Evolutionary conservation across 2,888 invertebrate species (phyloP), one percentile per base, ranked within the genome.

Genomic region (Lasioglossum lativentre): DNA sequence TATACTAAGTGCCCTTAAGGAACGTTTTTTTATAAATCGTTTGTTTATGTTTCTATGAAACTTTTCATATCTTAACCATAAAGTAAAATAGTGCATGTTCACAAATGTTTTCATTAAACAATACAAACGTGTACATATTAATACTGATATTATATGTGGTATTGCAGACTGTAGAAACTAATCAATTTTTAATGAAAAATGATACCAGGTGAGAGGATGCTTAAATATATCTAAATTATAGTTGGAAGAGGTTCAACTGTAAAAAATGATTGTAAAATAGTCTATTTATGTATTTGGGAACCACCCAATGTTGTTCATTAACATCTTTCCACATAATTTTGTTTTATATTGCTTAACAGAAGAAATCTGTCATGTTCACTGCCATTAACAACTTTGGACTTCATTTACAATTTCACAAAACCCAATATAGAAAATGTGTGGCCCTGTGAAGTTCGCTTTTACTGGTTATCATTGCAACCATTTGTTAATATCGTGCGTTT

Each of bases 361-460:
- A 68, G 16, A 42, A 76, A 75, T 75, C 45, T 89, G 10, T 85
- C 85, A 63, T 93, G 93, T 80, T 82, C 91, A 40, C 66, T 93
- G 74, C 84, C 92, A 14, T 76, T 93, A 79, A 83, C 91, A 80
- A 91, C 90, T 68, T 83, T 93, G 87, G 93, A 93, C 83, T 93
- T 93, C 73, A 88, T 93, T 73, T 85, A 90, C 77, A 91, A 93
- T 83, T 90, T 89, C 30, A 88, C 89, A 19, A 90, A 91, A 78
- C 85, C 91, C 8, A 84, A 92, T 68, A 82, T 93, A 70, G 93
- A 93, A 76, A 52, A 89, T 8, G 83, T 88, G 52, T 95, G 94
- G 93, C 95, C 95, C 19, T 95, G 95, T 78, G 94, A 94, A 87
- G 91, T 93, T 12, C 91, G 95, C 47, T 89, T 89, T 73, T 94